Conservation (phyloP, 1,140 invertebrate genomes). For the Hydropsyche tenuis region DNA sequence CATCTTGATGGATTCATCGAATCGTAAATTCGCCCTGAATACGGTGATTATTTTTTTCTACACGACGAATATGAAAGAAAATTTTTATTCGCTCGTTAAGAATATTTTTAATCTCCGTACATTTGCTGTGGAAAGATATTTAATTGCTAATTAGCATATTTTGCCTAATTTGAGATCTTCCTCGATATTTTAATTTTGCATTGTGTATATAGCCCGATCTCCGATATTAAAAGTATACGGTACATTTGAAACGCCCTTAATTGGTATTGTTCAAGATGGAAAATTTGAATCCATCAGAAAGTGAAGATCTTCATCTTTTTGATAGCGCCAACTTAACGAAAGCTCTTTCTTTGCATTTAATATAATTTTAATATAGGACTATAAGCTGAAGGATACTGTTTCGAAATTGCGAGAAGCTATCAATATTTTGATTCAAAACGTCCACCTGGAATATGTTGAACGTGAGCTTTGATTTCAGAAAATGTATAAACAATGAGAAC, state of each 20-base stretch:
- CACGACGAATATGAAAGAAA: neutral
- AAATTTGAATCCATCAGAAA: conserved; percentile 2
- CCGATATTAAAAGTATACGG: neutral
- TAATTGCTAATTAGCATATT: conserved; percentile 29
- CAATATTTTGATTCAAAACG: too few species aligned
- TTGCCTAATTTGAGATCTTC: neutral
- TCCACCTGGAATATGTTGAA: too few species aligned
- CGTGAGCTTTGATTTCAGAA: too few species aligned
- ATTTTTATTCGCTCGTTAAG: neutral
- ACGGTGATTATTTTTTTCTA: neutral
- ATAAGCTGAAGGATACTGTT: too few species aligned
- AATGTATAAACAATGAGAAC: neutral
- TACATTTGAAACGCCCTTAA: conserved; percentile 11
- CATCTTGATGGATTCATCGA: too few species aligned
- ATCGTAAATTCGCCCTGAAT: too few species aligned
- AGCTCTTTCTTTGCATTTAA: neutral
- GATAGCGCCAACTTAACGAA: neutral
- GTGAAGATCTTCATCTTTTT: neutral
- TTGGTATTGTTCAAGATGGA: conserved; percentile 8
- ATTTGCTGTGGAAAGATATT: conserved; percentile 9
- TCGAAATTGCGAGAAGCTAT: conserved; percentile 9
- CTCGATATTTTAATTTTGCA: conserved; percentile 1
- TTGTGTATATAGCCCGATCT: neutral
- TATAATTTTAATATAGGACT: too few species aligned
- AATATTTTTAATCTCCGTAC: conserved; percentile 12